Base-by-base conservation (phyloP, 2,113 vertebrate genomes). In the Phodopus roborovskii region DNA sequence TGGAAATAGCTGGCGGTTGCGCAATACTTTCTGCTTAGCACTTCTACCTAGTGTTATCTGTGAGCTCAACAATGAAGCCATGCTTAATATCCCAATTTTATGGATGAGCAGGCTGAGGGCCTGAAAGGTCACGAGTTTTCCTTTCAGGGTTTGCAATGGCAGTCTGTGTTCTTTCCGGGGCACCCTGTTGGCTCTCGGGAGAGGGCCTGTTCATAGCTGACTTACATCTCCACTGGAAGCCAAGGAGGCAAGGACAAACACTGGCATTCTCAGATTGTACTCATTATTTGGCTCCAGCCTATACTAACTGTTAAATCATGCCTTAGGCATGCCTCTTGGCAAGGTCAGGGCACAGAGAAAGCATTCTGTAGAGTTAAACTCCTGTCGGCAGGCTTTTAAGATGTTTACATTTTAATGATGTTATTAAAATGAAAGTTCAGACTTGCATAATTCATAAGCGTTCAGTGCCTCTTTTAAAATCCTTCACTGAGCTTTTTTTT, bases 331-430 rank as follows among this genome's bases (percentile, higher is more conserved):
- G 84, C 78, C 94, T 98, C 89, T 92, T 79, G 97, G 96, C 85
- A 97, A 98, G 96, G 97, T 96, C 96, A 92, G 30, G 88, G 81
- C 93, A 97, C 64, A 85, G 92, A 96, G 28, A 88, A 96, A 91
- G 22, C 82, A 94, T 97, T 97, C 88, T 89, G 70, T 95, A 98
- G 97, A 96, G 97, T 87, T 98, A 96, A 97, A 95, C 92, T 97
- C 0, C 1, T 92, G 82, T 96, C 96, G 97, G 82, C 62, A 97
- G 93, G 97, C 95, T 98, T 98, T 98, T 98, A 98, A 98, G 90
- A 78, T 97, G 98, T 98, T 98, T 97, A 95, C 96, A 95, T 97
- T 98, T 98, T 98, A 98, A 98, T 98, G 97, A 98, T 98, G 96
- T 98, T 98, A 98, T 98, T 98, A 98, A 98, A 98, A 97, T 97